phyloP scores from a whole-genome alignment of 2,797 vertebrate genomes.

The Phrynocephalus vlangalii region DNA sequence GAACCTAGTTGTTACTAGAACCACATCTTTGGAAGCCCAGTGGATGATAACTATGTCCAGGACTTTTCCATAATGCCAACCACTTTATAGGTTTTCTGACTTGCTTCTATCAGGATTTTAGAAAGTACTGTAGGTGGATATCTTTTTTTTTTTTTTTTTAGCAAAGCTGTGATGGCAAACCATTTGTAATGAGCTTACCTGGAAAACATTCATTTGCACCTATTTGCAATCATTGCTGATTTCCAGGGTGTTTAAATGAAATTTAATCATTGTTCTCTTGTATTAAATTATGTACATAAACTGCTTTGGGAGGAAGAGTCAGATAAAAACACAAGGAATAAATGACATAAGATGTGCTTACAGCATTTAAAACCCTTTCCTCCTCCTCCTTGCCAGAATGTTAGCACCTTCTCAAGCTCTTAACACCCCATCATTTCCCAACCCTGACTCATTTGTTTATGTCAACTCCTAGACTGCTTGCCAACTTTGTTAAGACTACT shows the following conservation, averaged over 20 bases:
- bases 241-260: neutral
- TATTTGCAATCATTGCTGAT: neutral
- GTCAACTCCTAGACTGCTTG: neutral
- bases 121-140: neutral
- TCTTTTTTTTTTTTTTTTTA: neutral
- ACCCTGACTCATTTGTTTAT: neutral
- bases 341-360: neutral
- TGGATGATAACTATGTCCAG: neutral
- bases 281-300: slow-evolving; percentile 2
- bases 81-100: neutral
- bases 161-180: neutral
- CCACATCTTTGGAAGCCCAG: neutral
- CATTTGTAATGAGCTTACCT: neutral
- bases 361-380: neutral
- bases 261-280: slow-evolving; percentile 12
- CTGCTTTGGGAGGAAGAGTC: neutral
- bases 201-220: neutral
- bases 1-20: neutral
- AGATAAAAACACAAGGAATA: neutral
- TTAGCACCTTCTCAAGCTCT: neutral
- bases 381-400: neutral
- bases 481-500: neutral
- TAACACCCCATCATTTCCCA: neutral
- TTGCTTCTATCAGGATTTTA: neutral
- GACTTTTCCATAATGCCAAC: neutral